A percentile compares a stretch with the other conserved stretches of the same genome.
phyloP scores from a whole-genome alignment of 2,888 invertebrate genomes.

The Xylota segnis region DNA sequence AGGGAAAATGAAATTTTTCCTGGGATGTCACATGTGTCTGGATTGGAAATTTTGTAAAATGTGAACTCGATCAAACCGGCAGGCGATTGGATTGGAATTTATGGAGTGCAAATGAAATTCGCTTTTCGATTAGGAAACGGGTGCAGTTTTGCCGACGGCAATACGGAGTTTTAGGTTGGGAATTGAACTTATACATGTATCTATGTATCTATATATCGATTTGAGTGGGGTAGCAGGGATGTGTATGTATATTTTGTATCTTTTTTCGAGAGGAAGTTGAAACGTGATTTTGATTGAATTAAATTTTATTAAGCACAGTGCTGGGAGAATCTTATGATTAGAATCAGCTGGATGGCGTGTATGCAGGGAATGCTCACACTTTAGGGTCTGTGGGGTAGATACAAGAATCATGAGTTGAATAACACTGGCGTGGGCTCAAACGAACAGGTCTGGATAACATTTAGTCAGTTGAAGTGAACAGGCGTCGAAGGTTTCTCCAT shows the following conservation, averaged over 20 bases:
- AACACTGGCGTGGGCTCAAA: no score
- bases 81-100: conserved; percentile 27
- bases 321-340: background rate
- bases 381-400: no score
- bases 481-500: no score
- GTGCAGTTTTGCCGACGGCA: conserved; percentile 59
- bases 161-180: background rate
- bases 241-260: no score
- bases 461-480: no score
- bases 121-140: background rate
- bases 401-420: no score
- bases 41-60: conserved; percentile 8
- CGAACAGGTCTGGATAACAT: no score
- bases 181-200: background rate
- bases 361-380: no score
- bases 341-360: no score
- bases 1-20: background rate
- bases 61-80: conserved; percentile 28
- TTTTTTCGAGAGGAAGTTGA: background rate
- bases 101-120: conserved; percentile 10
- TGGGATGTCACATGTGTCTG: conserved; percentile 24
- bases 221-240: no score
- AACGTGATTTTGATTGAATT: background rate
- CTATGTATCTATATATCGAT: no score
- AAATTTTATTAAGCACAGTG: background rate